These are phyloP conservation scores for Clarias laeviceps DNA, from an alignment of 2,797 vertebrate species.

Conservation along the genomic window DNA sequence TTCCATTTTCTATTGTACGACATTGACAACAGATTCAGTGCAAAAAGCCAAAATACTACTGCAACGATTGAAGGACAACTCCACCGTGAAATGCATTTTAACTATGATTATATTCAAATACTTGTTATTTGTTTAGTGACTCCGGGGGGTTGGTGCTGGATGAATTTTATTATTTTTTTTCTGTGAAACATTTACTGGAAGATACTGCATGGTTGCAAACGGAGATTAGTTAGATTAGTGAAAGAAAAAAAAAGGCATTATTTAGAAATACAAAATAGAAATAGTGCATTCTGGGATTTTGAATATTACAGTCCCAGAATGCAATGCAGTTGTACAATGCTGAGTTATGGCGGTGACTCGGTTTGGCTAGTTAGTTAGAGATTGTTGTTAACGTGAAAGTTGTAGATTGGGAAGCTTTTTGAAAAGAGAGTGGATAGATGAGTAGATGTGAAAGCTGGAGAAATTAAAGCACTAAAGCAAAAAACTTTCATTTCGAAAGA, in stretches of 20 bases:
- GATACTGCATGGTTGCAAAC: background rate
- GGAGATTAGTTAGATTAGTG: background rate
- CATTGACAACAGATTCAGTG: background rate
- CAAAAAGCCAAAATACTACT: background rate
- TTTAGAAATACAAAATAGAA: background rate
- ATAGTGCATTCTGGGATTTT: too few relatives aligned
- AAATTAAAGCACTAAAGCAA: background rate
- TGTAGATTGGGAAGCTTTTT: background rate
- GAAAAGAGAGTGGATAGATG: background rate
- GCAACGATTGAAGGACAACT: background rate
- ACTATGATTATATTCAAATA: background rate
- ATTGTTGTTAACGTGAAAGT: background rate
- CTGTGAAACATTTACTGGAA: background rate
- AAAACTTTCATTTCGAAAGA: too few relatives aligned
- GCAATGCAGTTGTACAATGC: background rate
- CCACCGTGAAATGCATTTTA: background rate
- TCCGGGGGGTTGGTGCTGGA: background rate
- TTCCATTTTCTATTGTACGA: background rate
- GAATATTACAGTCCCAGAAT: constrained; percentile 12
- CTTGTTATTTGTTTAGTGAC: background rate
- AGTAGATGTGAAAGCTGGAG: background rate
- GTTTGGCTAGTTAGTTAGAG: background rate
- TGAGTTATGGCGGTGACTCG: background rate
- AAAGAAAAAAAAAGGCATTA: background rate
- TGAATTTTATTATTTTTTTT: background rate